Evolutionary conservation across 1,140 invertebrate genomes (phyloP), one percentile per base, ranked within the genome.

Genomic region (Orchestia grillus): DNA sequence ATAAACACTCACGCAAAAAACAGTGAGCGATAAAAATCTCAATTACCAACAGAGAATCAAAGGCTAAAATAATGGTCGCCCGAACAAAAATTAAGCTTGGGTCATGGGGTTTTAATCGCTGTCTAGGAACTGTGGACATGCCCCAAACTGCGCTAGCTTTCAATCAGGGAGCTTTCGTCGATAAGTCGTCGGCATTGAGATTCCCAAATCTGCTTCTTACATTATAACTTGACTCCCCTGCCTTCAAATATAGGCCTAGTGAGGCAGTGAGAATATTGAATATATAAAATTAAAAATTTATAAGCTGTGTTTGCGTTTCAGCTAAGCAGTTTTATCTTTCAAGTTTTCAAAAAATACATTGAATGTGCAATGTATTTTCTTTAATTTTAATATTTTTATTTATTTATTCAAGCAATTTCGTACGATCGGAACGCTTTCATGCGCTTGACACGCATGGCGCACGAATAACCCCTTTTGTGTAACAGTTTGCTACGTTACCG

Each of bases 111-210:
- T 42, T 90, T 90, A 90, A 90, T 90, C 41, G 88, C 88, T 15
- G 4, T 90, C 28, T 0, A 90, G 88, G 28, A 28, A 43, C 43
- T 44, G 41, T 90, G 88, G 28, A 90, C 88, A 90, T 42, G 88
- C 43, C 88, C 28, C 88, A 90, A 90, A 90, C 88, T 6, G 28
- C 88, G 36, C 28, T 42, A 36, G 11, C 88, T 90, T 42, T 90
- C 88, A 90, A 90, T 41, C 41, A 41, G 88, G n/a, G n/a, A 90
- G 43, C 41, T 44, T 90, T 90, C 42, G 88, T 90, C 88, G 43
- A 90, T 90, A 90, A 90, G 88, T 90, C 88, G 36, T 44, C 88
- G 88, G 62, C n/a, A 43, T 90, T 90, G 41, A 90, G 42, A 90
- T 90, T 41, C 42, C 88, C 15, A 42, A 90, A 42, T 41, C 42